Percentiles rank a stretch among this genome's conserved stretches.
These are phyloP conservation scores for Nerophis ophidion DNA, from an alignment of 2,113 vertebrate species.

Conservation along the genomic window DNA sequence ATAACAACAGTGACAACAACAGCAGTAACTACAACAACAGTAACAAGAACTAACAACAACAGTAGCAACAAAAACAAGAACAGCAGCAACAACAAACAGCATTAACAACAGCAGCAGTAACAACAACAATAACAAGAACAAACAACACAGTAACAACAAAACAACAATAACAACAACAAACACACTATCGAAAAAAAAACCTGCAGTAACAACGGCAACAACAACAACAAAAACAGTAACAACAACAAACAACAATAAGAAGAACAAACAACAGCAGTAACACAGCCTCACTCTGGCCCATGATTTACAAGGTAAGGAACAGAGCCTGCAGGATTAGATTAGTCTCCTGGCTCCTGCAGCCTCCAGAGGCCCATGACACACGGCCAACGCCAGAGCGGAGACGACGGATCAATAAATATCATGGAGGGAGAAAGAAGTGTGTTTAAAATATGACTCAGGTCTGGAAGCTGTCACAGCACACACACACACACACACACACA, in stretches of 20 bases:
- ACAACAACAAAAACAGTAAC: background rate
- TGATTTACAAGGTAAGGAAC: slow-evolving; percentile 41
- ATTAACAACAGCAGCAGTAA: too few relatives aligned
- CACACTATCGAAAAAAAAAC: background rate
- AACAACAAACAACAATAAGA: background rate
- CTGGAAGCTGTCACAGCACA: slow-evolving; percentile 8
- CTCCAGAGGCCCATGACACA: slow-evolving; percentile 22
- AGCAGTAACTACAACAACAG: too few relatives aligned
- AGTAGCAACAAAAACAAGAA: background rate
- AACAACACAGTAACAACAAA: too few relatives aligned
- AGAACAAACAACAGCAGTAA: background rate
- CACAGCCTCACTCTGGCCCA: slow-evolving; percentile 14
- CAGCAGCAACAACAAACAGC: too few relatives aligned
- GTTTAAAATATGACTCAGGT: slow-evolving; percentile 6
- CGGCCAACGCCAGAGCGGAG: slow-evolving; percentile 17
- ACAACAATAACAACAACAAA: too few relatives aligned
- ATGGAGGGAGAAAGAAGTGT: background rate
- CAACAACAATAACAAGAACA: too few relatives aligned
- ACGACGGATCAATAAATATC: slow-evolving; percentile 10
- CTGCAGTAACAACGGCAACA: background rate
- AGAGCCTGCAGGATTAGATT: slow-evolving; percentile 52
- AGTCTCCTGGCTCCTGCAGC: slow-evolving; percentile 40
- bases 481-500: background rate
- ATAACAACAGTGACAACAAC: background rate
- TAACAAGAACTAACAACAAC: background rate